A percentile compares a stretch with the other conserved stretches of the same genome.
Evolutionary conservation across 2,113 vertebrate genomes (phyloP).

Genomic region (Sebastes fasciatus): DNA sequence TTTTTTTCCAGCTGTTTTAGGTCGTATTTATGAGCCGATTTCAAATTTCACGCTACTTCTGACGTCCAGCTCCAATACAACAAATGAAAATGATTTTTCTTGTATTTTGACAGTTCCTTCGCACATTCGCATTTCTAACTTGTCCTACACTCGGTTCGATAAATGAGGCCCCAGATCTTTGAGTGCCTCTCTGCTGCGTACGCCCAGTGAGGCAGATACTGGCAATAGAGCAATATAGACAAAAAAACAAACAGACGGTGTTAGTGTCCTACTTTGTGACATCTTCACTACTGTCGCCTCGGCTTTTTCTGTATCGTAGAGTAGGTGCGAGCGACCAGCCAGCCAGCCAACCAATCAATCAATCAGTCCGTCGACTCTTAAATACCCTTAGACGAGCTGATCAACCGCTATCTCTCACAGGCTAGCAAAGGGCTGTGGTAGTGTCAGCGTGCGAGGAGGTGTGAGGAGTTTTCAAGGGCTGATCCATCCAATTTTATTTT

Average conservation of each 20-base stretch:
- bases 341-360: constrained; percentile 42
- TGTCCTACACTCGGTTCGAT: constrained; percentile 22
- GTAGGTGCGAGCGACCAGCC: constrained; percentile 24
- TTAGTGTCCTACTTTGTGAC: constrained; percentile 47
- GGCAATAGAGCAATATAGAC: constrained; percentile 41
- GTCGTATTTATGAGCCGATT: neutral
- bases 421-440: constrained; percentile 79
- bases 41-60: neutral
- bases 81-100: neutral
- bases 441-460: constrained; percentile 62
- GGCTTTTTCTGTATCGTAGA: constrained; percentile 21
- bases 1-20: too few species aligned
- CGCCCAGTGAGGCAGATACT: constrained; percentile 39
- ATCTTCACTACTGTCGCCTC: constrained; percentile 17
- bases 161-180: constrained; percentile 61
- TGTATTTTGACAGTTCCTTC: neutral
- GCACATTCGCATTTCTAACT: neutral
- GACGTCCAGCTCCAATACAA: neutral
- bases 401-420: constrained; percentile 58
- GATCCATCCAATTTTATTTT: constrained; percentile 66
- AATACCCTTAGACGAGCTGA: constrained; percentile 54
- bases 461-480: constrained; percentile 82
- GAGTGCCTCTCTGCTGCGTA: constrained; percentile 67
- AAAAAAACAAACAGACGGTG: neutral
- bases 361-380: constrained; percentile 60